Percentiles rank a stretch among this genome's conserved stretches.
phyloP scores from a whole-genome alignment of 2,113 vertebrate species.

The Prochilodus magdalenae region DNA sequence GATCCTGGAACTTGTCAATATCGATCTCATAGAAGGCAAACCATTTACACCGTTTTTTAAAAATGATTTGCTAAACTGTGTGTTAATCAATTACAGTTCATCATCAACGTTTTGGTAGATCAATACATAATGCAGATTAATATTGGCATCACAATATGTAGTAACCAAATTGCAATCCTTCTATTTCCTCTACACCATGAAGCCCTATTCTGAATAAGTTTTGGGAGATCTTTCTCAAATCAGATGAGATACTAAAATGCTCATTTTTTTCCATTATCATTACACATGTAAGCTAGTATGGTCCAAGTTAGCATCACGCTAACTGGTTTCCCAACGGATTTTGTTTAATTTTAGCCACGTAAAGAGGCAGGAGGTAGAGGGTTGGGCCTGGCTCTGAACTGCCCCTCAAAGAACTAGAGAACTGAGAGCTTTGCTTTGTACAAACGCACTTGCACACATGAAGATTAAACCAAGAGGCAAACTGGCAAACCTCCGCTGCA shows the following conservation, averaged over 20 bases:
- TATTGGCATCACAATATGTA: too few species aligned
- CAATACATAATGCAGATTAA: too few species aligned
- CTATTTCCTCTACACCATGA: too few species aligned
- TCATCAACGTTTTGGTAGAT: too few species aligned
- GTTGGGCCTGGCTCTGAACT: background rate
- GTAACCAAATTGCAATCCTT: too few species aligned
- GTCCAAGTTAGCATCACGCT: background rate
- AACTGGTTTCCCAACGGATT: background rate
- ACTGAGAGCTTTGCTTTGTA: background rate
- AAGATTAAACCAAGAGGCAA: slow-evolving; percentile 4
- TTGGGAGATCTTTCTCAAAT: too few species aligned
- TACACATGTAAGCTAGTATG: background rate
- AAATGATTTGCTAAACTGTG: too few species aligned
- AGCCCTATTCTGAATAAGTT: too few species aligned
- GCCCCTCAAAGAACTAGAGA: background rate
- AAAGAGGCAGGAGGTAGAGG: background rate
- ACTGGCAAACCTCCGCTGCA: background rate
- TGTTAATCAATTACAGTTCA: too few species aligned
- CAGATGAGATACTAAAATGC: background rate
- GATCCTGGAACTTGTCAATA: too few species aligned
- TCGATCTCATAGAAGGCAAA: too few species aligned
- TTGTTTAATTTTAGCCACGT: background rate
- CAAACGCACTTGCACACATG: background rate
- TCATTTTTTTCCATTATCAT: background rate
- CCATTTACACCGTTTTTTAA: too few species aligned